Evolutionary conservation across 2,113 vertebrate species (phyloP).

Genomic region (Numenius arquata): DNA sequence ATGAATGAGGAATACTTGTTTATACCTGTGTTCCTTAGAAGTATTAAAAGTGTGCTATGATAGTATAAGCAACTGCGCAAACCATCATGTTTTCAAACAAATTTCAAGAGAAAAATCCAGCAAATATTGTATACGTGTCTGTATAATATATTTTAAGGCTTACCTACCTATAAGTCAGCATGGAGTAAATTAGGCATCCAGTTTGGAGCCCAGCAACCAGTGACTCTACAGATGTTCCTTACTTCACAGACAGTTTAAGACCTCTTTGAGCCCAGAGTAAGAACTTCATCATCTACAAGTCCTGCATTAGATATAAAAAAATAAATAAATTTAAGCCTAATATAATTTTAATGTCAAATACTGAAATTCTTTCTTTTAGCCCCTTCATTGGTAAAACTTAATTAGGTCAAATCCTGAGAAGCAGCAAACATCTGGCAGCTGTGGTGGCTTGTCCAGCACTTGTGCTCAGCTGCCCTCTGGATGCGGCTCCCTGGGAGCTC

Average conservation of each 20-base stretch:
- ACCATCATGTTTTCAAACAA: neutral
- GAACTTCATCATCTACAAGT: neutral
- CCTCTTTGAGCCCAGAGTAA: neutral
- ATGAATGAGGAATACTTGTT: neutral
- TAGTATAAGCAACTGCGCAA: neutral
- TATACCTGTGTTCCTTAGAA: neutral
- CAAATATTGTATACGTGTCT: neutral
- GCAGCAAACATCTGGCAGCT: neutral
- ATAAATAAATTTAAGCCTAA: neutral
- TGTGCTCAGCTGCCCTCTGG: neutral
- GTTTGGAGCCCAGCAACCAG: neutral
- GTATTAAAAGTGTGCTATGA: neutral
- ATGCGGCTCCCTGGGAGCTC: neutral
- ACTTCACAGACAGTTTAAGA: neutral
- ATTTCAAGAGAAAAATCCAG: neutral
- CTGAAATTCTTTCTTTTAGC: neutral
- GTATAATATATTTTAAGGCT: neutral
- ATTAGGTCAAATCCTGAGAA: neutral
- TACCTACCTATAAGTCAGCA: fast-evolving
- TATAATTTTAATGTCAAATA: neutral
- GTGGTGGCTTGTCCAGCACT: neutral
- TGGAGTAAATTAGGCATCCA: neutral
- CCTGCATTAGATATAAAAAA: neutral
- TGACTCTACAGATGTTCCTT: neutral
- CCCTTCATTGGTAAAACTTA: neutral